phyloP scores from a whole-genome alignment of 2,797 vertebrate genomes.

The Poecile montanus region DNA sequence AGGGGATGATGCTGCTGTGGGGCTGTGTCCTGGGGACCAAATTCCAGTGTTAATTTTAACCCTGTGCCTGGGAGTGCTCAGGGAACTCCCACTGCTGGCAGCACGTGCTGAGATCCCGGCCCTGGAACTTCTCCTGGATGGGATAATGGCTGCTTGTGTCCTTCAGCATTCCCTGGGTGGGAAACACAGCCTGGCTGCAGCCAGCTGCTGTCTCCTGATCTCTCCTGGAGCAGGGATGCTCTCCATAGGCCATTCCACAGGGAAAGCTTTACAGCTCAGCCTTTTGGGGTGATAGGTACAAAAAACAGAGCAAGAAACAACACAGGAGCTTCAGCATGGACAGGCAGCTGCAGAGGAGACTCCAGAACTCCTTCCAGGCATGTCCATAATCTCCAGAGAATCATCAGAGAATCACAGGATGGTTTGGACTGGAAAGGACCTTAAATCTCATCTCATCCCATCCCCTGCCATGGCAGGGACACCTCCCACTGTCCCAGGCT shows the following conservation, averaged over 20 bases:
- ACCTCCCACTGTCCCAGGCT: rapidly evolving
- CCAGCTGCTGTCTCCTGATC: not conserved
- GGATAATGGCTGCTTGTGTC: not conserved
- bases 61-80: rapidly evolving
- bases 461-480: not conserved
- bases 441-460: not conserved
- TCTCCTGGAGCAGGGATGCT: not conserved
- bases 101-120: not conserved
- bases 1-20: not conserved
- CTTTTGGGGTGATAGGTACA: rapidly evolving
- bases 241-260: not conserved
- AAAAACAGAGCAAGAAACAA: not conserved
- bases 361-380: not conserved
- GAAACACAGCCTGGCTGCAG: not conserved
- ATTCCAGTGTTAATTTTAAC: not conserved
- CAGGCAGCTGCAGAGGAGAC: not conserved
- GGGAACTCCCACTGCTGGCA: not conserved
- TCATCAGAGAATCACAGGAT: not conserved
- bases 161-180: not conserved
- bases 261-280: not conserved
- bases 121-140: not conserved
- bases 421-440: not conserved
- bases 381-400: not conserved
- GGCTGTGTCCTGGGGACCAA: not conserved
- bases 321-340: not conserved